Evolutionary conservation across 2,797 vertebrate genomes (phyloP).

Genomic region (Notoglanidium macrostoma): DNA sequence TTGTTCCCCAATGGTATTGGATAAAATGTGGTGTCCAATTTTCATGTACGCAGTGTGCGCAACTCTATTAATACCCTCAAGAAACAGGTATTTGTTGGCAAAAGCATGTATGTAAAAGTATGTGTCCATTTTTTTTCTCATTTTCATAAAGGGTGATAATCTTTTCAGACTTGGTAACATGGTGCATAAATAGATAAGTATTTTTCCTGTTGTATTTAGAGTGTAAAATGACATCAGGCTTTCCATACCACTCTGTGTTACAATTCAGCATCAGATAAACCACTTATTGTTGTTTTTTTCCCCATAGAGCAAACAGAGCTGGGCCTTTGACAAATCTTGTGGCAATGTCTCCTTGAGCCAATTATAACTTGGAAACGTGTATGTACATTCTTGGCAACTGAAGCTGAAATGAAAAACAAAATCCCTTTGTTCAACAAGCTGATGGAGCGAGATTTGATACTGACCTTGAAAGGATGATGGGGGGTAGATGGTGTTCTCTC

Average conservation of each 20-base stretch:
- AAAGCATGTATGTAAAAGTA: not conserved
- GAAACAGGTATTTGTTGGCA: not conserved
- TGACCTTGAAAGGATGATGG: constrained; percentile 40
- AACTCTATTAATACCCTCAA: not conserved
- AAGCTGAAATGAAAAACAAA: constrained; percentile 50
- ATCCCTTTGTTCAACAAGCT: constrained; percentile 52
- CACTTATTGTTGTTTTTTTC: constrained; percentile 4
- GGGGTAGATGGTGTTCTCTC: constrained; percentile 23
- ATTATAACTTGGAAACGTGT: constrained; percentile 54
- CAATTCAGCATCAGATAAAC: constrained; percentile 7
- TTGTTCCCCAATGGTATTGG: not conserved
- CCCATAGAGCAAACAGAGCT: constrained; percentile 19
- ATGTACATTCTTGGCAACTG: constrained; percentile 54
- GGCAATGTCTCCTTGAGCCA: constrained; percentile 15
- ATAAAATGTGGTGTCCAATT: not conserved
- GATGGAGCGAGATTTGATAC: constrained; percentile 44
- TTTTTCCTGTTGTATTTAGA: constrained; percentile 1
- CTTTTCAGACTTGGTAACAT: not conserved
- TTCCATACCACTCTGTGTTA: not conserved
- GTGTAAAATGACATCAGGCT: not conserved
- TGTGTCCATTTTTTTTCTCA: not conserved
- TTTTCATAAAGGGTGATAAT: not conserved
- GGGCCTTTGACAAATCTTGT: constrained; percentile 43
- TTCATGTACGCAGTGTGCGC: not conserved
- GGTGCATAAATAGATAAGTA: not conserved